Percentiles rank a stretch among this genome's conserved stretches.
Conservation (phyloP, 2,113 vertebrate genomes). For the Chionomys nivalis region DNA sequence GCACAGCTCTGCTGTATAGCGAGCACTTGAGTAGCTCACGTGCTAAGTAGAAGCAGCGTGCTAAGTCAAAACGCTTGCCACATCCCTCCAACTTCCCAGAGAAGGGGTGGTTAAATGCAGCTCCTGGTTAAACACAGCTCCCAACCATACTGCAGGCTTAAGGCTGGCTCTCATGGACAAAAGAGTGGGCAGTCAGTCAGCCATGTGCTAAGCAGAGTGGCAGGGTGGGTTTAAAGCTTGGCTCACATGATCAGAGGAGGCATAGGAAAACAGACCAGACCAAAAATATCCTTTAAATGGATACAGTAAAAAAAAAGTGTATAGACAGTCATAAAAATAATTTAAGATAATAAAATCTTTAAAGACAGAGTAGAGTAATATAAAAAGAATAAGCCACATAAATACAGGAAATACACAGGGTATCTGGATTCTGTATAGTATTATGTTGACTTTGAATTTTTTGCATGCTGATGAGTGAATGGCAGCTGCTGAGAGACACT, state of each 20-base stretch:
- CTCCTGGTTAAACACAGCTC: no score
- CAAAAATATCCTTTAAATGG: background rate
- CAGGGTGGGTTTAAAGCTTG: background rate
- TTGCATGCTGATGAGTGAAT: background rate
- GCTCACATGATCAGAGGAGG: background rate
- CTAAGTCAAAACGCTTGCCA: background rate
- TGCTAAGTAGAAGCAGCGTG: background rate
- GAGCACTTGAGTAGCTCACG: background rate
- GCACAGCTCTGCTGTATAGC: background rate
- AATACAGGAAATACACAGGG: background rate
- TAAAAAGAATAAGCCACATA: background rate
- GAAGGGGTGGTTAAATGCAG: no score
- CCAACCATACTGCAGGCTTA: background rate
- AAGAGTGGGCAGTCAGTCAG: background rate
- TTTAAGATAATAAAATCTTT: background rate
- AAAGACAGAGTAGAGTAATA: background rate
- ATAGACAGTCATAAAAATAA: background rate
- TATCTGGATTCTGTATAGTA: background rate
- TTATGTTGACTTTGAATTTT: background rate
- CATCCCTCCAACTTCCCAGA: background rate
- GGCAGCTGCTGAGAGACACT: background rate
- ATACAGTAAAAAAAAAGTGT: background rate
- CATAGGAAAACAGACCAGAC: background rate
- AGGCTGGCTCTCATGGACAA: background rate
- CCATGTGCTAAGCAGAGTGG: background rate